Evolutionary conservation across 37 sponge, comb jelly and placozoan genomes (phyloP), one percentile per base, ranked within the genome.

Genomic region (Ephydatia muelleri): DNA sequence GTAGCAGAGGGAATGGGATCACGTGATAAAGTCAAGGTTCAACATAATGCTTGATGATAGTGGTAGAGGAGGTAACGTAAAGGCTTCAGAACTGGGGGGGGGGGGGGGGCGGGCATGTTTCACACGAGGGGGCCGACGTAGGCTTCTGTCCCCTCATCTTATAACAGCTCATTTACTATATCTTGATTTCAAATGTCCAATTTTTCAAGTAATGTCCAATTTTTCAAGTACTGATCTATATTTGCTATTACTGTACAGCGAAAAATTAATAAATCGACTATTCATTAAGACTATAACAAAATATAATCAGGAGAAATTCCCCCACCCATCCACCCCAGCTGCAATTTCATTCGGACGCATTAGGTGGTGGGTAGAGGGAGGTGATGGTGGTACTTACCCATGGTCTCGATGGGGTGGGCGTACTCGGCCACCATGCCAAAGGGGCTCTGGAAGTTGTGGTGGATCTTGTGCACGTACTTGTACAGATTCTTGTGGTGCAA

Each of bases 371-470:
- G 16, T 77, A n/a, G n/a, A n/a, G n/a, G n/a, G n/a, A n/a, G n/a
- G n/a, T n/a, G n/a, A n/a, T n/a, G 27, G n/a, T 33, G 4, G 2
- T 5, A 70, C 95, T 88, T 47, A 95, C 95, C 69, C 32, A 93
- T 23, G 5, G 96, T 95, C 79, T 95, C 96, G 8, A 90, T 67
- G 35, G 91, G 91, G 76, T 95, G 96, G 23, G 96, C 96, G 36
- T 95, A 95, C 78, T 95, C 96, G 0, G 96, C 96, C 35, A 91
- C 91, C 87, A 93, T 87, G 12, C 96, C 96, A 84, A 95, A 95
- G 25, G 96, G 96, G 14, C 88, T 86, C 88, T 95, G 96, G 70
- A 84, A 88, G 82, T 83, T 39, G 81, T 95, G 96, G 71, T 95
- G 96, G 64, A 95, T 80, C 49, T 95, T 95, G 86, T 95, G 96